Percentiles rank a stretch among this genome's conserved stretches.
These are phyloP conservation scores for Tigriopus californicus DNA, from an alignment of 2,888 invertebrate species.

Conservation along the genomic window DNA sequence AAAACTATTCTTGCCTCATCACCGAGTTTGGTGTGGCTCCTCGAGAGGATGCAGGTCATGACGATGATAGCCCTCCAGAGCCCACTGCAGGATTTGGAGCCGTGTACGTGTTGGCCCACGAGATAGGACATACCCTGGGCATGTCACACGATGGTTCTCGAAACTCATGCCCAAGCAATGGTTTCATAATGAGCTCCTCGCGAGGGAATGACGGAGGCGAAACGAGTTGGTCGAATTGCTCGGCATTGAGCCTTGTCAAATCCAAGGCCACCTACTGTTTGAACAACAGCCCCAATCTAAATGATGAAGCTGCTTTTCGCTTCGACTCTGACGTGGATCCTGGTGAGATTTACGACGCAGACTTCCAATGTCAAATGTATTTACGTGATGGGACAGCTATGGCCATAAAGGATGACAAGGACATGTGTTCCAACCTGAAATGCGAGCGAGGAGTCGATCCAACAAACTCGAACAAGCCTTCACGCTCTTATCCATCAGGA, in stretches of 20 bases:
- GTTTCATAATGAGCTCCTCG: slow-evolving; percentile 62
- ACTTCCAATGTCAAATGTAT: slow-evolving; percentile 48
- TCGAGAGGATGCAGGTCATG: slow-evolving; percentile 22
- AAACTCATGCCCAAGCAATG: slow-evolving; percentile 51
- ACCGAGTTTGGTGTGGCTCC: background rate
- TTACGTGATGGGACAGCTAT: slow-evolving; percentile 47
- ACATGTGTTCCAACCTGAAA: background rate
- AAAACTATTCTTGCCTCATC: background rate
- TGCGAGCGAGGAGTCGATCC: background rate
- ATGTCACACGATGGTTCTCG: slow-evolving; percentile 36
- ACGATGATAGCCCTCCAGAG: slow-evolving; percentile 27
- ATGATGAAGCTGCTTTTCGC: no score
- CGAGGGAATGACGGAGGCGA: slow-evolving; percentile 56
- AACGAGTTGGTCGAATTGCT: slow-evolving; percentile 45
- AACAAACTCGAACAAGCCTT: background rate
- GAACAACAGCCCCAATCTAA: no score
- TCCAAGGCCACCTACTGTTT: no score
- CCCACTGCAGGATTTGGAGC: background rate
- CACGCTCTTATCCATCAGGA: background rate
- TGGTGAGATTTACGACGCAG: no score
- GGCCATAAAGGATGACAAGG: slow-evolving; percentile 26
- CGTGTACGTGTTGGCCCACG: background rate
- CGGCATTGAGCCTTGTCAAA: slow-evolving; percentile 14
- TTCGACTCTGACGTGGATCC: no score
- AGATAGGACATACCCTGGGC: slow-evolving; percentile 3